Conservation (phyloP, 2,797 vertebrate species). For the Cynopterus sphinx region DNA sequence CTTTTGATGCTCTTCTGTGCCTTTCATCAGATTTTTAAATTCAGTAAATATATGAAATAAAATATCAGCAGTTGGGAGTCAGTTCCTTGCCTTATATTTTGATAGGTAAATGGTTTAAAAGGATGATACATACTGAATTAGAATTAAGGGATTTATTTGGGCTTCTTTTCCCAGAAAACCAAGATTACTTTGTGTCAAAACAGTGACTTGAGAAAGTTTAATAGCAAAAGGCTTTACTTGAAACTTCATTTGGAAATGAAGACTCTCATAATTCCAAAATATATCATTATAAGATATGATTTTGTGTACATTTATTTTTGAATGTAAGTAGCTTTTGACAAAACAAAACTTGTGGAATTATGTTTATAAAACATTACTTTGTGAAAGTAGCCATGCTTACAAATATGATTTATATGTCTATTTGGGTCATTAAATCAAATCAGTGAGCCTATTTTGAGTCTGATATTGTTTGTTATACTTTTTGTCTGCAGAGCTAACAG, state of each 20-base stretch:
- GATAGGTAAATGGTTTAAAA: slow-evolving; percentile 68
- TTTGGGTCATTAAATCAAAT: not conserved
- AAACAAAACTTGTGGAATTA: slow-evolving; percentile 61
- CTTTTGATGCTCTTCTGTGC: accelerated
- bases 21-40: slow-evolving; percentile 51
- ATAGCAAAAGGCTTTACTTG: slow-evolving; percentile 49
- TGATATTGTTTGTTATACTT: not conserved
- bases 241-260: slow-evolving; percentile 27
- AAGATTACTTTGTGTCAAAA: slow-evolving; percentile 64
- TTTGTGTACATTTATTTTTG: slow-evolving; percentile 64
- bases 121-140: slow-evolving; percentile 37
- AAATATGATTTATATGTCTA: not conserved
- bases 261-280: slow-evolving; percentile 55
- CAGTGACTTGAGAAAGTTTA: slow-evolving; percentile 42
- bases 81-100: slow-evolving; percentile 30
- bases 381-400: not conserved
- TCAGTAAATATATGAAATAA: not conserved
- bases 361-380: slow-evolving; percentile 56
- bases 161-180: slow-evolving; percentile 61
- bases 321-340: slow-evolving; percentile 62
- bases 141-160: slow-evolving; percentile 73
- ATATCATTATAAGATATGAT: slow-evolving; percentile 27
- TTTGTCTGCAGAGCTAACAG: not conserved
- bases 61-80: slow-evolving; percentile 57
- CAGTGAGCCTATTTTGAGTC: not conserved